Evolutionary conservation across 2,888 invertebrate genomes (phyloP).

Genomic region (Schrankia costaestrigalis): DNA sequence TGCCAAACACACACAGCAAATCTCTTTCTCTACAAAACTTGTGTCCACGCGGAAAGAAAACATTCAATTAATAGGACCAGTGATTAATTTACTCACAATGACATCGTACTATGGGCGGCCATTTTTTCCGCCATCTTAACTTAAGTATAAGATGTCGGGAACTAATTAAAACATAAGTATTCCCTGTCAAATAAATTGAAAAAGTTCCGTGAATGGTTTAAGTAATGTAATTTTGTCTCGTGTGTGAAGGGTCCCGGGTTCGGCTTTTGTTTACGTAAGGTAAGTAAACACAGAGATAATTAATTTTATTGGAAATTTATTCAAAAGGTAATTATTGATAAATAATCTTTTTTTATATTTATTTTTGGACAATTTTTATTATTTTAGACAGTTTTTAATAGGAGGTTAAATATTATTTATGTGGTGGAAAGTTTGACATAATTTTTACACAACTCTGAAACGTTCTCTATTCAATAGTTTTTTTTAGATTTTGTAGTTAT

Average conservation of each 20-base stretch:
- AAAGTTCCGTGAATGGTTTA: slow-evolving; percentile 38
- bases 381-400: not conserved
- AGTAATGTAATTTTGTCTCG: slow-evolving; percentile 4
- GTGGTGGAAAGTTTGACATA: too few species aligned
- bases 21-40: too few species aligned
- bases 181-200: slow-evolving; percentile 44
- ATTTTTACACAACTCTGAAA: too few species aligned
- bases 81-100: slow-evolving; percentile 25
- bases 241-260: not conserved
- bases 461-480: too few species aligned
- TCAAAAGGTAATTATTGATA: slow-evolving; percentile 2
- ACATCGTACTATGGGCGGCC: slow-evolving; percentile 1
- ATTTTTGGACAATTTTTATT: not conserved
- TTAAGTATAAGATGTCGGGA: too few species aligned
- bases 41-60: too few species aligned
- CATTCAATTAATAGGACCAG: slow-evolving; percentile 17
- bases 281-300: slow-evolving; percentile 17
- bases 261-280: slow-evolving; percentile 8
- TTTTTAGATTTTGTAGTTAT: too few species aligned
- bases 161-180: slow-evolving; percentile 47
- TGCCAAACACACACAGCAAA: too few species aligned
- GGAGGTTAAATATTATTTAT: too few species aligned
- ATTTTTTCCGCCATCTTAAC: slow-evolving; percentile 17
- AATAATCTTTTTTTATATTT: too few species aligned
- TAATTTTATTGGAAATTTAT: slow-evolving; percentile 7